Evolutionary conservation across 30 jellyfish, hydroid and myxozoan species (phyloP).

Genomic region (Calvadosia cruxmelitensis): DNA sequence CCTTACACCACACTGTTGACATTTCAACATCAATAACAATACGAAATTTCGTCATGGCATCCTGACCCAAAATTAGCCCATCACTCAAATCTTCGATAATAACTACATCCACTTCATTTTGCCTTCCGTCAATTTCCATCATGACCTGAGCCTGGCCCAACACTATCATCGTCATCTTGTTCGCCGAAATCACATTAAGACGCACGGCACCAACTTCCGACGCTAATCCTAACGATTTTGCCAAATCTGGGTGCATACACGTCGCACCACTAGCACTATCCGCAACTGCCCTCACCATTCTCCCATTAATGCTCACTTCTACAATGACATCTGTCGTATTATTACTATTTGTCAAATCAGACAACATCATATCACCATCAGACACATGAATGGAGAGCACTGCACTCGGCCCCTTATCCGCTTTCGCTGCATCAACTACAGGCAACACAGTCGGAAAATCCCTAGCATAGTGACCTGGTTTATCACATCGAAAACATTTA

Average conservation of each 20-base stretch:
- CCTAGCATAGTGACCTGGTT: no score
- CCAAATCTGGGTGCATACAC: background rate
- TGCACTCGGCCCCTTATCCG: no score
- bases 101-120: background rate
- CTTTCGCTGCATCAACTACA: no score
- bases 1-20: no score
- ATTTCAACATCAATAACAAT: background rate
- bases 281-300: background rate
- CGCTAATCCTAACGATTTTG: background rate
- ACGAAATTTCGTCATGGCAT: background rate
- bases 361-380: no score
- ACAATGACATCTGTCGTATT: background rate
- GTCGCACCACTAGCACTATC: background rate
- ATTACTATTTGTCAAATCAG: background rate
- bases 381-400: no score
- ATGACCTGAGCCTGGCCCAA: background rate
- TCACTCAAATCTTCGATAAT: background rate
- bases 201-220: background rate
- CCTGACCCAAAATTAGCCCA: background rate
- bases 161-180: background rate
- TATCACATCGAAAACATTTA: no score
- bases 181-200: background rate
- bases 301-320: background rate
- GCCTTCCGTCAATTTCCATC: background rate
- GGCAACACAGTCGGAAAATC: no score